These are phyloP conservation scores for Eunapius fragilis DNA, from an alignment of 37 sponge, comb jelly and placozoan genomes.

Conservation along the genomic window DNA sequence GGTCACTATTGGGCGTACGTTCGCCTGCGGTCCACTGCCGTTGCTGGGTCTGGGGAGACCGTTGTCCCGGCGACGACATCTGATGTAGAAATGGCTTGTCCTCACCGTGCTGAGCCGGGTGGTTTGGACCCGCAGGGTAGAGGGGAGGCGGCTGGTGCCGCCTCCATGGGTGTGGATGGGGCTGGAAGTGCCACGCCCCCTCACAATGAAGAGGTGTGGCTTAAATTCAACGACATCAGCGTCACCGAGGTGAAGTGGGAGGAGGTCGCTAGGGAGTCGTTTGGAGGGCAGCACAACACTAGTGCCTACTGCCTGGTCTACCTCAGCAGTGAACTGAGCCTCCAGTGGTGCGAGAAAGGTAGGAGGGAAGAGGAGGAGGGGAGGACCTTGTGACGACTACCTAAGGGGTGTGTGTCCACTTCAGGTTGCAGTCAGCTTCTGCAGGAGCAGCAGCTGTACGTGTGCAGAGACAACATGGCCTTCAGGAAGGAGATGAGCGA, in stretches of 20 bases:
- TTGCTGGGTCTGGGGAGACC: no score
- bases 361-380: neutral
- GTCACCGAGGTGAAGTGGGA: slow-evolving; percentile 76
- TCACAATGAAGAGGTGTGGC: slow-evolving; percentile 37
- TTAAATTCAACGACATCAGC: slow-evolving; percentile 82
- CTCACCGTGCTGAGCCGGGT: no score
- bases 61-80: neutral
- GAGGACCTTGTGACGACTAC: no score
- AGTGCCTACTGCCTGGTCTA: slow-evolving; percentile 87
- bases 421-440: neutral
- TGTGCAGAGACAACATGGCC: slow-evolving; percentile 1
- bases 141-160: no score
- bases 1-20: slow-evolving; percentile 87
- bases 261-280: slow-evolving; percentile 69
- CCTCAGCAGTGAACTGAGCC: slow-evolving; percentile 28
- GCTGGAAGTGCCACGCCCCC: neutral
- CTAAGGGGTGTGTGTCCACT: neutral
- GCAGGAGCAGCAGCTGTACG: slow-evolving; percentile 12
- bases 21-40: slow-evolving; percentile 6
- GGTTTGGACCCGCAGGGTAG: no score
- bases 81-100: neutral
- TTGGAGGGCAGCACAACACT: slow-evolving; percentile 48
- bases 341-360: slow-evolving; percentile 43
- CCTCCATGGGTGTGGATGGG: no score
- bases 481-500: slow-evolving; percentile 31